Percentiles rank a stretch among this genome's conserved stretches.
Evolutionary conservation across 2,797 vertebrate genomes (phyloP).

Genomic region (Microchirus variegatus): DNA sequence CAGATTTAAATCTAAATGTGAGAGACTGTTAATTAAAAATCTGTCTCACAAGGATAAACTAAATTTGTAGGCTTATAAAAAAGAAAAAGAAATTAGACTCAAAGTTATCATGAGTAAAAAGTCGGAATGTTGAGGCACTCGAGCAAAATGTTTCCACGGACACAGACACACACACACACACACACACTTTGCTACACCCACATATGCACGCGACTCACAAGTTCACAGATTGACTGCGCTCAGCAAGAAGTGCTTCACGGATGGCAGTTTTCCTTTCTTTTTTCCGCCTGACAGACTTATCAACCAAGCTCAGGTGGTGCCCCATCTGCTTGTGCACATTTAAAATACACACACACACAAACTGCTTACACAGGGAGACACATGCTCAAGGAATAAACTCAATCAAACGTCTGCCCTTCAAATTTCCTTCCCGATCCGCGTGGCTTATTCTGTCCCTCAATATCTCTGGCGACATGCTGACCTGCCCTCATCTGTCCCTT

Average conservation of each 20-base stretch:
- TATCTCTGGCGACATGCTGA: conserved; percentile 36
- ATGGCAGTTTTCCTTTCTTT: conserved; percentile 76
- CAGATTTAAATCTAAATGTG: conserved; percentile 22
- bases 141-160: conserved; percentile 4
- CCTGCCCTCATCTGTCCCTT: conserved; percentile 49
- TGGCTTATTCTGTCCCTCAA: conserved; percentile 16
- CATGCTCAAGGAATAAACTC: conserved; percentile 66
- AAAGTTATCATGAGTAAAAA: conserved; percentile 36
- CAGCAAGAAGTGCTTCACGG: conserved; percentile 77
- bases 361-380: conserved; percentile 62
- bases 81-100: conserved; percentile 22
- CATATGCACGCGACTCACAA: conserved; percentile 50
- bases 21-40: conserved; percentile 50
- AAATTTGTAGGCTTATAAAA: conserved; percentile 26
- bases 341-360: conserved; percentile 56
- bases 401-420: conserved; percentile 69
- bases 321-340: conserved; percentile 73
- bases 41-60: conserved; percentile 36
- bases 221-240: conserved; percentile 71
- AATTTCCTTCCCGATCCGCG: conserved; percentile 57
- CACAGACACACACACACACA: conserved; percentile 22
- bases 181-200: conserved; percentile 13
- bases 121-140: conserved; percentile 31
- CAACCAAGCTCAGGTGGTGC: conserved; percentile 81
- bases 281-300: conserved; percentile 81